Evolutionary conservation across 2,888 invertebrate genomes (phyloP).

Genomic region (Esperia sulphurella): DNA sequence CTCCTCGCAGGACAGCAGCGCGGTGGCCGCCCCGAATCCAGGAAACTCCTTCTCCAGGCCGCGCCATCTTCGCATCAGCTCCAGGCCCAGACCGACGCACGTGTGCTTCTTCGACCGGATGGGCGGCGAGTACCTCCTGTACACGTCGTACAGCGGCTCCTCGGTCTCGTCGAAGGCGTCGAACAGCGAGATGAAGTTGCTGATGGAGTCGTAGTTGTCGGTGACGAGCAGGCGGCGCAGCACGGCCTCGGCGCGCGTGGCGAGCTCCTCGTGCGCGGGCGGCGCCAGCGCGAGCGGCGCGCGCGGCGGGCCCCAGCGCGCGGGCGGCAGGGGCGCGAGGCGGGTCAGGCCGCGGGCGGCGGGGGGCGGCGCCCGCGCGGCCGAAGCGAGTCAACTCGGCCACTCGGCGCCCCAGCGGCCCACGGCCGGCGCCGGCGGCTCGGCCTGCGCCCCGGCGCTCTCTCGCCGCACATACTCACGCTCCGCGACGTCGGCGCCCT

Average conservation of each 20-base stretch:
- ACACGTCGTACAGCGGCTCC: conserved; percentile 83
- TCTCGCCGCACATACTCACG: conserved; percentile 30
- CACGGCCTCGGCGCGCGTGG: conserved; percentile 87
- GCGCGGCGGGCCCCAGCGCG: conserved; percentile 58
- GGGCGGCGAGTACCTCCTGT: conserved; percentile 87
- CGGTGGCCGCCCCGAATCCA: conserved; percentile 80
- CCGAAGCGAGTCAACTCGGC: conserved; percentile 97
- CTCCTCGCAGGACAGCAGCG: conserved; percentile 92
- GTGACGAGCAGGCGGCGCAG: conserved; percentile 89
- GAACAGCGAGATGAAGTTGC: conserved; percentile 86
- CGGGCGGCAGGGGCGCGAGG: conserved; percentile 36
- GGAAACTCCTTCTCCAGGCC: conserved; percentile 81
- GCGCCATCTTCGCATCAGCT: conserved; percentile 84
- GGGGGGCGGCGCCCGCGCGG: conserved; percentile 36
- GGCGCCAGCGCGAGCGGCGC: conserved; percentile 39
- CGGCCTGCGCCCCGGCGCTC: conserved; percentile 70
- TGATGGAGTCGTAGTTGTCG: conserved; percentile 93
- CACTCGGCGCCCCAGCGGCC: conserved; percentile 96
- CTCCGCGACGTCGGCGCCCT: conserved; percentile 70
- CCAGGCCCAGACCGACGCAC: conserved; percentile 91
- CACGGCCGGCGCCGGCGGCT: conserved; percentile 84
- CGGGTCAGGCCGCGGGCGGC: conserved; percentile 30
- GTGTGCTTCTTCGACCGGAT: conserved; percentile 90
- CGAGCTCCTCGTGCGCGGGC: conserved; percentile 87
- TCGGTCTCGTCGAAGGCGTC: conserved; percentile 82